These are phyloP conservation scores for Amphipoea lucens DNA, from an alignment of 2,888 invertebrate species.

Conservation along the genomic window DNA sequence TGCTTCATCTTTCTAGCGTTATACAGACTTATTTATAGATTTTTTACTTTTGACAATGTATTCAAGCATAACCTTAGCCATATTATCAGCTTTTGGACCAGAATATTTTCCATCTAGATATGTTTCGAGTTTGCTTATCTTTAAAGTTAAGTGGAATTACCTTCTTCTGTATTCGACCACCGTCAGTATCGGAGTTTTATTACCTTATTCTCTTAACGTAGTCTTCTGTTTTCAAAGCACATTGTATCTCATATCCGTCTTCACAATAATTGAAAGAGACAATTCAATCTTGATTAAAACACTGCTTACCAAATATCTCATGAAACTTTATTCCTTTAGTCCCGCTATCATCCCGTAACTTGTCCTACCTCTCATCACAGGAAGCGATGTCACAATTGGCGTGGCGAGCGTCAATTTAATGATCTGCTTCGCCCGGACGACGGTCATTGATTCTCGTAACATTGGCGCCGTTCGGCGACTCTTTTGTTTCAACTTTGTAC, in stretches of 20 bases:
- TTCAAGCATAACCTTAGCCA: not conserved
- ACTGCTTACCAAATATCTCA: not conserved
- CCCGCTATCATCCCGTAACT: slow-evolving; percentile 65
- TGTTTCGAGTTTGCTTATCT: not conserved
- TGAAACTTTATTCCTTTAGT: not conserved
- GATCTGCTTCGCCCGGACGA: slow-evolving; percentile 85
- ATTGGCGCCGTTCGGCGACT: slow-evolving; percentile 83
- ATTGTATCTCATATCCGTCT: not conserved
- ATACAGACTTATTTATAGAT: not conserved
- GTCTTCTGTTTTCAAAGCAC: not conserved
- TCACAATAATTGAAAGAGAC: not conserved
- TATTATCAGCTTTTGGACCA: not conserved
- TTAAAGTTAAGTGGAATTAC: not conserved
- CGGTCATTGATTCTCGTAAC: slow-evolving; percentile 87
- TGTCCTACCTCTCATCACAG: slow-evolving; percentile 76
- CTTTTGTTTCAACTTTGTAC: slow-evolving; percentile 75
- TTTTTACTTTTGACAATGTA: not conserved
- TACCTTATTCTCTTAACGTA: not conserved
- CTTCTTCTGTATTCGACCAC: not conserved
- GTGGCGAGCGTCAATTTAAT: slow-evolving; percentile 87
- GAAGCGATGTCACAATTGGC: slow-evolving; percentile 88
- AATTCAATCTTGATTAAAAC: not conserved
- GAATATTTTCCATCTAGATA: not conserved
- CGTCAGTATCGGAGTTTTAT: not conserved
- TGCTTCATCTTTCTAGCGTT: not conserved